Evolutionary conservation across 2,888 invertebrate species (phyloP).

Genomic region (Apodemia zela): DNA sequence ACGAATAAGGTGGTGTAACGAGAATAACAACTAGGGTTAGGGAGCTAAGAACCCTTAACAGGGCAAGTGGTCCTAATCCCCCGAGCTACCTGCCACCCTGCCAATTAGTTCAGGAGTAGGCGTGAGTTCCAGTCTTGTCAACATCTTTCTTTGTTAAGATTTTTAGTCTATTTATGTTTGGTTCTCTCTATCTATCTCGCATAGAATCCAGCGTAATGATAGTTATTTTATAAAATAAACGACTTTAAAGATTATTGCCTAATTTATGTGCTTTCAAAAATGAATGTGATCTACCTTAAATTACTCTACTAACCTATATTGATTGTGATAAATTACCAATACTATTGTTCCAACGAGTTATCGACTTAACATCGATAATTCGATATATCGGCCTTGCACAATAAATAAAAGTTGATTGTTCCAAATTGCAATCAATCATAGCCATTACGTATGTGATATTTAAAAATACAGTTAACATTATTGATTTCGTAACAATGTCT

Average conservation of each 20-base stretch:
- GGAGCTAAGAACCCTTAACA: no score
- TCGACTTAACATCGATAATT: conserved; percentile 37
- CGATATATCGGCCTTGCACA: conserved; percentile 37
- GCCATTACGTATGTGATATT: conserved; percentile 18
- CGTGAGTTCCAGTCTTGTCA: no score
- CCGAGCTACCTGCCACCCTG: no score
- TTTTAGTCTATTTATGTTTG: no score
- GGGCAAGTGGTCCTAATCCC: no score
- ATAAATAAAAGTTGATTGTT: conserved; percentile 43
- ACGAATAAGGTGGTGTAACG: no score
- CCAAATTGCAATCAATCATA: conserved; percentile 44
- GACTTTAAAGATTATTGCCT: background rate
- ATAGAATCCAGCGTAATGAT: no score
- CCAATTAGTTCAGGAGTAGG: no score
- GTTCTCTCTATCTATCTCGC: no score
- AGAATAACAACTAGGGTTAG: no score
- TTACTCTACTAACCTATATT: conserved; percentile 46
- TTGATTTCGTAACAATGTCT: conserved; percentile 1
- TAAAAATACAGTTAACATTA: conserved; percentile 12
- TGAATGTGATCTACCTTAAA: conserved; percentile 27
- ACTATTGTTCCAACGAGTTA: conserved; percentile 43
- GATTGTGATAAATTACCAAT: conserved; percentile 44
- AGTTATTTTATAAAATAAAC: no score
- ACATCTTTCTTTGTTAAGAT: no score
- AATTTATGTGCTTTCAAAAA: background rate